Conservation (phyloP, 2,113 vertebrate genomes). For the Cyanistes caeruleus region DNA sequence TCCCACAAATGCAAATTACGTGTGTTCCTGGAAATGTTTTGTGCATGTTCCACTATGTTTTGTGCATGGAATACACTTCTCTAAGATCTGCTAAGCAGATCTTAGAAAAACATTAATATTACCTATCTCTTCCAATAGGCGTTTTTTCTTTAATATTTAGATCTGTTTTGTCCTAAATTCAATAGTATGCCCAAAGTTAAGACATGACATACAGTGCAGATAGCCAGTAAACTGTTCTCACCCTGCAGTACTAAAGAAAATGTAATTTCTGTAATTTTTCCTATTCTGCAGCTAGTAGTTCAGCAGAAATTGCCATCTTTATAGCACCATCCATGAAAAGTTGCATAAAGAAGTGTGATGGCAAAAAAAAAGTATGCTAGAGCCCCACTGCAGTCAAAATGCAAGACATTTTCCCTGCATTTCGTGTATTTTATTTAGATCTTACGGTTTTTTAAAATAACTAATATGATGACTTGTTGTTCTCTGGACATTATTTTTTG, state of each 20-base stretch:
- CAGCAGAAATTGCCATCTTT: neutral
- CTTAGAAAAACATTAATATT: neutral
- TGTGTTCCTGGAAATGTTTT: neutral
- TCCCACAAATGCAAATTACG: neutral
- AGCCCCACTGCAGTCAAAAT: neutral
- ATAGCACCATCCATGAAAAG: neutral
- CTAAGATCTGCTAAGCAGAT: neutral
- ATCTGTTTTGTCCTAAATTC: neutral
- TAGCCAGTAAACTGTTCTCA: neutral
- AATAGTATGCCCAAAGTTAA: neutral
- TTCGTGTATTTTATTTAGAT: neutral
- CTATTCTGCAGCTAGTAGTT: neutral
- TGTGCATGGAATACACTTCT: neutral
- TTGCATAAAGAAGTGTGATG: neutral
- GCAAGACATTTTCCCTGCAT: neutral
- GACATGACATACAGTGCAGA: accelerated
- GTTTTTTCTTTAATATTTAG: neutral
- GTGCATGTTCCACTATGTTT: neutral
- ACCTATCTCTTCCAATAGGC: neutral
- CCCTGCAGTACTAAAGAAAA: neutral
- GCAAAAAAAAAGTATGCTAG: neutral
- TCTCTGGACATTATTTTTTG: neutral
- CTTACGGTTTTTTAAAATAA: neutral
- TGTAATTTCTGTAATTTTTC: neutral
- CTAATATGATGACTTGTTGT: neutral